phyloP scores from a whole-genome alignment of 1,140 invertebrate genomes.

The Tribolium castaneum region DNA sequence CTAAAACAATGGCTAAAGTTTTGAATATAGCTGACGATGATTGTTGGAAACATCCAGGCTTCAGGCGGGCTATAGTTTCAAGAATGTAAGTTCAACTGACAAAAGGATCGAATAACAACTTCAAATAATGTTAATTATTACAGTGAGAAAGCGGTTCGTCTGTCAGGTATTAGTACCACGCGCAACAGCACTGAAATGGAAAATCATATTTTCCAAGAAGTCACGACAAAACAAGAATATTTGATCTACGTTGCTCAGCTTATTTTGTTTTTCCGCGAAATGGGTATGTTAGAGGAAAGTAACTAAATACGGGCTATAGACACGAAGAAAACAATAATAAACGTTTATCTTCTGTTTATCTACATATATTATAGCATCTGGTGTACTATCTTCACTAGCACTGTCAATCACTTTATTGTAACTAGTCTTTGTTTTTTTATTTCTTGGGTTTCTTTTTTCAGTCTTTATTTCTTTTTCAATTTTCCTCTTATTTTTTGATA shows the following conservation, averaged over 20 bases:
- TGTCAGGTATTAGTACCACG: conserved; percentile 80
- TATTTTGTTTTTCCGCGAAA: conserved; percentile 88
- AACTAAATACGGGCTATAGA: neutral
- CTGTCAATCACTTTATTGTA: too few species aligned
- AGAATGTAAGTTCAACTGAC: conserved; percentile 76
- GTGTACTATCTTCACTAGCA: too few species aligned
- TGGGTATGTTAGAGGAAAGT: conserved; percentile 72
- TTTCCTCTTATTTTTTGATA: too few species aligned
- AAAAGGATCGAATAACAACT: conserved; percentile 87
- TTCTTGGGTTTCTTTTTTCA: too few species aligned
- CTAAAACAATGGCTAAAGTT: too few species aligned
- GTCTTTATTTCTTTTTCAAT: too few species aligned
- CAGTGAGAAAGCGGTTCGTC: conserved; percentile 90
- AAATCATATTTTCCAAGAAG: conserved; percentile 91
- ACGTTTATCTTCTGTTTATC: too few species aligned
- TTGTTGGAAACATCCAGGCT: conserved; percentile 74
- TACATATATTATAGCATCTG: too few species aligned
- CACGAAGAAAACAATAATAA: too few species aligned
- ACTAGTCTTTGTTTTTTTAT: too few species aligned
- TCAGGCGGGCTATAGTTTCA: conserved; percentile 79
- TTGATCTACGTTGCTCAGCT: conserved; percentile 88
- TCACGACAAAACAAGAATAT: conserved; percentile 89
- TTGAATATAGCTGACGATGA: conserved; percentile 57
- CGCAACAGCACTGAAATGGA: conserved; percentile 93
- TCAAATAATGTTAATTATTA: conserved; percentile 38